Evolutionary conservation across 2,888 invertebrate species (phyloP), one percentile per base, ranked within the genome.

Genomic region (Drosophila maculinotata): DNA sequence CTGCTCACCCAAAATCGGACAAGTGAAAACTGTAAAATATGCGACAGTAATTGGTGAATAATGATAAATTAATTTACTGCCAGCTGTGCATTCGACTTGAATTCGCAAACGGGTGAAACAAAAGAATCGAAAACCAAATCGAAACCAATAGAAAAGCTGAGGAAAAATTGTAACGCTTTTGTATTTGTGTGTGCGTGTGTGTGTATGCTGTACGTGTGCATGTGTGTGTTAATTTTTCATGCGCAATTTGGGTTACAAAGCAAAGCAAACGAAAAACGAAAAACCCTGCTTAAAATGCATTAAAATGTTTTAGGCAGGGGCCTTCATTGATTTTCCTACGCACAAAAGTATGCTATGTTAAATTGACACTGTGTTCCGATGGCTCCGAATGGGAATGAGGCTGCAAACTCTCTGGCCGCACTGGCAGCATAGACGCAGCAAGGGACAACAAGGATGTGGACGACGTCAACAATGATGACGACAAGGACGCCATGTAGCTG

Each of bases 231-330:
- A 69, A 59, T 82, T 85, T 83, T 83, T 88, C 81, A 84, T 84
- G 79, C 83, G 83, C 83, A 84, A 84, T 84, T 83, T 83, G 80
- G 87, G 88, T 80, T 83, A 83, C 66, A 85, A 85, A 76, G 82
- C 76, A 84, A 60, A 65, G 49, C 56, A 45, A 58, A 20, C 59
- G 62, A 69, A 56, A 56, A 68, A 64, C 38, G 65, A 73, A 82
- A 76, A 84, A 71, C 72, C 53, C 59, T 77, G 60, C 77, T 86
- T 74, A 75, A 88, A 86, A 77, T 83, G 83, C 88, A 86, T 75
- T 87, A 66, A 87, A 85, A 77, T 72, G 72, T 65, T 81, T 73
- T 73, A 62, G 67, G 68, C 58, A 38, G 58, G 65, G 72, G 72
- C 70, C 63, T 68, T 80, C 79, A 86, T 84, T 86, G 88, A 88